Conservation (phyloP, 2,888 invertebrate species). For the Cantharis flavilabris region DNA sequence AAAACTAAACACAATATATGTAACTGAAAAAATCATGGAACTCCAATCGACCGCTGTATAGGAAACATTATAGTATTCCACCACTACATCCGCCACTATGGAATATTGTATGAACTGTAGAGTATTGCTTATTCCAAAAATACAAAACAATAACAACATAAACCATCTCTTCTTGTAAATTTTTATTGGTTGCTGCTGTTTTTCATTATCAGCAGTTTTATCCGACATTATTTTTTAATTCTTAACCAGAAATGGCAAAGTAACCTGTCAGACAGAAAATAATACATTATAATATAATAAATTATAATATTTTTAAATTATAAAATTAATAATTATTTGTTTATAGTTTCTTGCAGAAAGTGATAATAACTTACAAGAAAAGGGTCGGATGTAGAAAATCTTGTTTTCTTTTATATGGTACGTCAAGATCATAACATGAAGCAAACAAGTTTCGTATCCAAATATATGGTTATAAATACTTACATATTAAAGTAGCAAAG, state of each 20-base stretch:
- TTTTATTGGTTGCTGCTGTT: neutral
- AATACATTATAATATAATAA: neutral
- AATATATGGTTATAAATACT: too few relatives aligned
- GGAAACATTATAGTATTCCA: constrained; percentile 72
- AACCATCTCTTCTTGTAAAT: constrained; percentile 74
- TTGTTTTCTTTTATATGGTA: too few relatives aligned
- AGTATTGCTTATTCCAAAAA: constrained; percentile 87
- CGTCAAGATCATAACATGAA: too few relatives aligned
- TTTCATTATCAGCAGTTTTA: neutral
- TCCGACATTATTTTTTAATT: neutral
- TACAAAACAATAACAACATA: constrained; percentile 79
- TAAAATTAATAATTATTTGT: neutral
- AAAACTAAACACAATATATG: constrained; percentile 93
- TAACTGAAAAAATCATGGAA: constrained; percentile 94
- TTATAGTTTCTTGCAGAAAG: neutral
- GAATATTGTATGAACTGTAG: constrained; percentile 97
- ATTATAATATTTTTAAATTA: too few relatives aligned
- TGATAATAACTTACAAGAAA: too few relatives aligned
- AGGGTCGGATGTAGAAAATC: too few relatives aligned
- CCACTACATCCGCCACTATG: constrained; percentile 84
- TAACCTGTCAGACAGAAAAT: neutral
- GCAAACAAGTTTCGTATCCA: too few relatives aligned
- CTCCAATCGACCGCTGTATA: constrained; percentile 87
- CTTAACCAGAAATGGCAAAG: neutral
- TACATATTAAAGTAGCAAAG: too few relatives aligned